A percentile compares a stretch with the other conserved stretches of the same genome.
These are phyloP conservation scores for Hippasteria phrygiana DNA, from an alignment of 53 echinoderm and acorn worm species.

Conservation along the genomic window DNA sequence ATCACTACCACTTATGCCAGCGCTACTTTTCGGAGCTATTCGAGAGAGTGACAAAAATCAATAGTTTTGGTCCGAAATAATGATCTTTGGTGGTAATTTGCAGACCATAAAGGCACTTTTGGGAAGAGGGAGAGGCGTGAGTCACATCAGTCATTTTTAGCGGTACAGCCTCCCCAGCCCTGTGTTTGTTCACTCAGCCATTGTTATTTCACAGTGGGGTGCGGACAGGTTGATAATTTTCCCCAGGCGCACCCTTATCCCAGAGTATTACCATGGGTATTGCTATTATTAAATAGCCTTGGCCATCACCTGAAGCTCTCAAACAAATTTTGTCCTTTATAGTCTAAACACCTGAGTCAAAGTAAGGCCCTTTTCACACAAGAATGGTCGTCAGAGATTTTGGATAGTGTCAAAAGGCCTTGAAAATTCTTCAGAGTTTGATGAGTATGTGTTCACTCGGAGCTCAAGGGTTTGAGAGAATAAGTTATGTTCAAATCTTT, in stretches of 20 bases:
- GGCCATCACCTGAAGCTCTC: neutral
- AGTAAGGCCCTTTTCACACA: neutral
- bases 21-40: constrained; percentile 1
- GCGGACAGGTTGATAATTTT: constrained; percentile 35
- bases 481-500: too few relatives aligned
- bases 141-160: constrained; percentile 39
- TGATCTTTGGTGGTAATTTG: constrained; percentile 63
- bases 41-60: constrained; percentile 25
- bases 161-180: neutral
- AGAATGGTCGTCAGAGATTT: neutral
- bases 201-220: constrained; percentile 55
- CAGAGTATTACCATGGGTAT: too few relatives aligned
- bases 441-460: too few relatives aligned
- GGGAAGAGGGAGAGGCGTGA: constrained; percentile 41
- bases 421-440: too few relatives aligned
- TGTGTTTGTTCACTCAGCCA: constrained; percentile 48
- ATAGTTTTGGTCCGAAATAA: constrained; percentile 56
- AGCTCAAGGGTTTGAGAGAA: too few relatives aligned
- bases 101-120: constrained; percentile 33
- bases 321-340: neutral
- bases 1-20: neutral
- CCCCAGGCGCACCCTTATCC: constrained; percentile 1
- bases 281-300: constrained; percentile 34
- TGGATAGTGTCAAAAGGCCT: too few relatives aligned
- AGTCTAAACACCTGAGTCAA: neutral